Evolutionary conservation across 2,888 invertebrate species (phyloP).

Genomic region (Bellardia pandia): DNA sequence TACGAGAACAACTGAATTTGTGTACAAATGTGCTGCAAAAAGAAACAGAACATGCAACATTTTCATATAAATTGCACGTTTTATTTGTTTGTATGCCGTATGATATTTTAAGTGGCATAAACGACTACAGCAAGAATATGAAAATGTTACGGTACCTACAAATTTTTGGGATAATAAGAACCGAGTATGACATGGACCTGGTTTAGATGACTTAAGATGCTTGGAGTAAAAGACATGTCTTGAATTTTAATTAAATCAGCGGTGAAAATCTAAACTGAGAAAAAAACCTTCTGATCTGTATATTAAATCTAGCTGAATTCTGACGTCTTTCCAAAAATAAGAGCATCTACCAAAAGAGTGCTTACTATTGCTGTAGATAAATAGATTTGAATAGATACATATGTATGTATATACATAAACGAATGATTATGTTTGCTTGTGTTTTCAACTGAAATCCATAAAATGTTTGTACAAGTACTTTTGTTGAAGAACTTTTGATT

Average conservation of each 20-base stretch:
- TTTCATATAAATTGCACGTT: conserved; percentile 1
- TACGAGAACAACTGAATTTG: background rate
- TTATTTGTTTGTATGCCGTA: conserved; percentile 6
- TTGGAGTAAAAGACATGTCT: no score
- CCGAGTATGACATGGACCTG: no score
- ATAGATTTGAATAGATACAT: no score
- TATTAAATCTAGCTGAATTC: no score
- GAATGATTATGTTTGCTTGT: background rate
- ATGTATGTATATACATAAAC: background rate
- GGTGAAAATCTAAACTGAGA: no score
- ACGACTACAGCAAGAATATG: background rate
- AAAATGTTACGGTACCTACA: background rate
- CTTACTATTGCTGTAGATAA: no score
- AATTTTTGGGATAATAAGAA: no score
- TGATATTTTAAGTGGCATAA: conserved; percentile 10
- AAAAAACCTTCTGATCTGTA: no score
- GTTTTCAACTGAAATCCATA: background rate
- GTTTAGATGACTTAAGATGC: no score
- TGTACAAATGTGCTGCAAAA: background rate
- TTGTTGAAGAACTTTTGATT: background rate
- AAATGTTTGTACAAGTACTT: background rate
- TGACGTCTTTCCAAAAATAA: no score
- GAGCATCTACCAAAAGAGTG: no score
- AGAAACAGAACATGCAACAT: background rate
- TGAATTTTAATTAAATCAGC: no score